Conservation (phyloP, 2,797 vertebrate species). For the Chanos chanos region DNA sequence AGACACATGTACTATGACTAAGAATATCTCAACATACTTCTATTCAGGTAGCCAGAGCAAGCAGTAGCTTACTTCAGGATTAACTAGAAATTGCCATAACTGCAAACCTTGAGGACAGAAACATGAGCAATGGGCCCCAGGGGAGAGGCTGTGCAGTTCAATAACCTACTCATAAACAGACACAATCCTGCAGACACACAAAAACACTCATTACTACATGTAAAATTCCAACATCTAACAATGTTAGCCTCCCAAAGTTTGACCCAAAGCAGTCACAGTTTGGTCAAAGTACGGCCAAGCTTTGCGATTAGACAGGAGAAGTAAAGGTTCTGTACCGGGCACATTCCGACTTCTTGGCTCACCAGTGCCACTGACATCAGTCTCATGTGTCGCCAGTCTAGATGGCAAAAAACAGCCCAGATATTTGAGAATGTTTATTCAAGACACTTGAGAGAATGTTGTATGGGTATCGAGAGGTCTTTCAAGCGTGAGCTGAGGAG, state of each 20-base stretch:
- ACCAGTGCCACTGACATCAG: slow-evolving; percentile 23
- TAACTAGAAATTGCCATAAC: no score
- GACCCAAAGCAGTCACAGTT: slow-evolving; percentile 30
- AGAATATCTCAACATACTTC: no score
- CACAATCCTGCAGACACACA: background rate
- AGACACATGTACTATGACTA: no score
- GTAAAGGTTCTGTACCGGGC: background rate
- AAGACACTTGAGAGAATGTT: slow-evolving; percentile 58
- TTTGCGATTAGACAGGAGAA: slow-evolving; percentile 45
- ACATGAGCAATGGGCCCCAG: no score
- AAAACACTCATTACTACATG: background rate
- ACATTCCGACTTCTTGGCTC: background rate
- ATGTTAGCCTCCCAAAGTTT: slow-evolving; percentile 37
- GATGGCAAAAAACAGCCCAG: slow-evolving; percentile 30
- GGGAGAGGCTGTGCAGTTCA: no score
- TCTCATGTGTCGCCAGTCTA: no score
- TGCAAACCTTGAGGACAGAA: no score
- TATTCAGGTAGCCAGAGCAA: no score
- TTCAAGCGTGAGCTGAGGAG: slow-evolving; percentile 66
- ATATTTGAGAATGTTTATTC: slow-evolving; percentile 53
- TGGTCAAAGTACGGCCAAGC: slow-evolving; percentile 42
- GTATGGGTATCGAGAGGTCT: slow-evolving; percentile 59
- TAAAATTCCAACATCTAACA: slow-evolving; percentile 41
- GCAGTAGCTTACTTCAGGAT: no score
- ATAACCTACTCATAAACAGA: no score